Evolutionary conservation across 2,113 vertebrate genomes (phyloP).

Genomic region (Centropristis striata): DNA sequence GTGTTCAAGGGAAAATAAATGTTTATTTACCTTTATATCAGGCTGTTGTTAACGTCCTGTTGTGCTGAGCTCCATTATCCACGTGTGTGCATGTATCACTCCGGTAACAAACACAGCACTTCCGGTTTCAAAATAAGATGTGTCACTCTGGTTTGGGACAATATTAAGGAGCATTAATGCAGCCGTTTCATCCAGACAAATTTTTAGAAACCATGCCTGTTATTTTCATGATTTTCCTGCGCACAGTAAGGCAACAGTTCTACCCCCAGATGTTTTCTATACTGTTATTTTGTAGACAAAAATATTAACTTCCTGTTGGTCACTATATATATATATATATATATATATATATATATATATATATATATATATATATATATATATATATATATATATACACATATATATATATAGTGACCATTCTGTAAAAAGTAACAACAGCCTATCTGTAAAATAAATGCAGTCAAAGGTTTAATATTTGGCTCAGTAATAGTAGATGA

Average conservation of each 20-base stretch:
- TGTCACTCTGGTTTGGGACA: background rate
- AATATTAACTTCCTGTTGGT: background rate
- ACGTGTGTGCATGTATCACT: background rate
- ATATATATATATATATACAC: no score
- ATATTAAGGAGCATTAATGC: rapidly evolving
- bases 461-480: no score
- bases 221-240: background rate
- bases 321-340: no score
- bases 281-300: background rate
- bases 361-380: no score
- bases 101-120: background rate
- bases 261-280: background rate
- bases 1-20: rapidly evolving
- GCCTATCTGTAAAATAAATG: no score
- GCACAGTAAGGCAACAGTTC: background rate
- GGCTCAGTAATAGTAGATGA: no score
- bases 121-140: constrained; percentile 50
- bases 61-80: constrained; percentile 2
- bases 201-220: background rate
- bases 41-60: background rate
- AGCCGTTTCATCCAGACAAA: rapidly evolving
- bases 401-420: no score
- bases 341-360: no score
- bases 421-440: no score
- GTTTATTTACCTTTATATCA: background rate